Evolutionary conservation across 1,140 invertebrate genomes (phyloP).

Genomic region (Thrips palmi): DNA sequence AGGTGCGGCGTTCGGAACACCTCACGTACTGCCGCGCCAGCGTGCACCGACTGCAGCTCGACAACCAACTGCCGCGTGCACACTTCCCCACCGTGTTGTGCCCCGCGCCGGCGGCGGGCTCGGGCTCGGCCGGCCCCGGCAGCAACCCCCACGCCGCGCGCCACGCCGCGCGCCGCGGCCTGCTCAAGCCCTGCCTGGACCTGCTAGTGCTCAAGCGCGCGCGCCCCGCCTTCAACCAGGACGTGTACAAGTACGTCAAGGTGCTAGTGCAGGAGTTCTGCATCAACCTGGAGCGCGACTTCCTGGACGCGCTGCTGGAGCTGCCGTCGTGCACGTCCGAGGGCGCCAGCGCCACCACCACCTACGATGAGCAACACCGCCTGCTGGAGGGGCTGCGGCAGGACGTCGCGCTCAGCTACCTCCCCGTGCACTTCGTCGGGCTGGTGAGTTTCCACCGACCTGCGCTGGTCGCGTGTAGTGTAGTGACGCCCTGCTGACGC

Average conservation of each 20-base stretch:
- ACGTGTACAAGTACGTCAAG: constrained; percentile 40
- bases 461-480: not conserved
- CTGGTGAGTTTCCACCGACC: not conserved
- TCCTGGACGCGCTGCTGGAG: constrained; percentile 41
- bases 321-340: constrained; percentile 30
- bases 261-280: constrained; percentile 50
- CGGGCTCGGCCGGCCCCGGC: constrained; percentile 19
- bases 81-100: constrained; percentile 58
- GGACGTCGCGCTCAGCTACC: not conserved
- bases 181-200: constrained; percentile 47
- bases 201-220: constrained; percentile 39
- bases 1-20: constrained; percentile 47
- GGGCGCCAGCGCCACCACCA: constrained; percentile 15
- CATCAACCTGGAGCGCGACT: constrained; percentile 54
- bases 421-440: not conserved
- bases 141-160: constrained; percentile 21
- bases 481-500: not conserved
- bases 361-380: not conserved
- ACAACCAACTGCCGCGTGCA: constrained; percentile 61
- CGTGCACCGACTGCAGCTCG: constrained; percentile 49
- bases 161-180: constrained; percentile 24
- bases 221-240: constrained; percentile 31
- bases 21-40: constrained; percentile 47
- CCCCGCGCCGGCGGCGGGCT: constrained; percentile 32
- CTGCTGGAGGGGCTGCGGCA: not conserved